A percentile compares a stretch with the other conserved stretches of the same genome.
These are phyloP conservation scores for Avahi laniger DNA, from an alignment of 2,797 vertebrate genomes.

Conservation along the genomic window DNA sequence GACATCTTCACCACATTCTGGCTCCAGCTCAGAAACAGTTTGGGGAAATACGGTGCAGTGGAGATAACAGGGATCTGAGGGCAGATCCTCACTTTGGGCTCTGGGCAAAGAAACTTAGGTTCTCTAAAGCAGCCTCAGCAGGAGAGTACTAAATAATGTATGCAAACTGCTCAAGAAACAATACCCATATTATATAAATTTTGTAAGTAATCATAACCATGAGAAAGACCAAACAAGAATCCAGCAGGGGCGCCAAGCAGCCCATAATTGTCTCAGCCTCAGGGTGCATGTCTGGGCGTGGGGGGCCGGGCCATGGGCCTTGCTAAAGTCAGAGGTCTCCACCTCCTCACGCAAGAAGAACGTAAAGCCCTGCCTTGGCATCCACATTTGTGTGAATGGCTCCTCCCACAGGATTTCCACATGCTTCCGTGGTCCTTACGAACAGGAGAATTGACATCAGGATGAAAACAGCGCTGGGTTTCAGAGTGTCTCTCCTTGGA, in stretches of 20 bases:
- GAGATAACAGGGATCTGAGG: neutral
- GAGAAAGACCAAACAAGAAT: neutral
- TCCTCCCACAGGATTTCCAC: neutral
- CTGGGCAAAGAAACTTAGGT: neutral
- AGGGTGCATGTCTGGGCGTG: accelerated
- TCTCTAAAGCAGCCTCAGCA: neutral
- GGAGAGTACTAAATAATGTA: neutral
- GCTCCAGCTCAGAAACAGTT: neutral
- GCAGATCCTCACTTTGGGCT: neutral
- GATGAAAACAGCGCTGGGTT: neutral
- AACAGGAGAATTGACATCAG: neutral
- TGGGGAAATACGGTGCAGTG: too few species aligned
- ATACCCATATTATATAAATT: neutral
- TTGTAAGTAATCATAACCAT: neutral
- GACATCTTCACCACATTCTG: neutral
- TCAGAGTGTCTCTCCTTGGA: neutral
- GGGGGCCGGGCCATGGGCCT: neutral
- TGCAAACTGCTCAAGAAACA: neutral
- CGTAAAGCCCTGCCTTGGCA: neutral
- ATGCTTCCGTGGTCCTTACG: neutral
- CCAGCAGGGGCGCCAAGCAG: neutral
- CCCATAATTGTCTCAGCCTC: neutral
- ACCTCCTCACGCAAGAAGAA: neutral
- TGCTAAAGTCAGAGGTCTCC: neutral
- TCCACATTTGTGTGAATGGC: neutral